Evolutionary conservation across 2,113 vertebrate species (phyloP).

Genomic region (Cyprinodon brontotheroides): DNA sequence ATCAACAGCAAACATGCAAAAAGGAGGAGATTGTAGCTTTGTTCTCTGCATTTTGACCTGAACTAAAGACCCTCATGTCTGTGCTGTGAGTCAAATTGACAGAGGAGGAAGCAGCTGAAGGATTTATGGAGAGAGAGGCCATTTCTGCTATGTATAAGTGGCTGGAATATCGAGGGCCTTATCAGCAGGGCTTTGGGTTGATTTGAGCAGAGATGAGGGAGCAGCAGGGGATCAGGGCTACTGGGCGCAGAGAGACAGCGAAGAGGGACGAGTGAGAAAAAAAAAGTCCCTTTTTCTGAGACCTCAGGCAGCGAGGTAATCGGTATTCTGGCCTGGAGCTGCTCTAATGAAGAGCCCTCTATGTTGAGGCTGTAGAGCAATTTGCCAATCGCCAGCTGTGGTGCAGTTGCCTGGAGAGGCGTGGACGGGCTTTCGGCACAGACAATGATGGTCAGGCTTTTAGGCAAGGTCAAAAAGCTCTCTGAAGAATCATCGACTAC

Average conservation of each 20-base stretch:
- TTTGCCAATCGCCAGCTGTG: conserved; percentile 53
- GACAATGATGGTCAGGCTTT: conserved; percentile 8
- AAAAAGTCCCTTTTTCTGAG: conserved; percentile 44
- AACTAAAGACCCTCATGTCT: conserved; percentile 9
- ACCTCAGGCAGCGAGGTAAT: conserved; percentile 56
- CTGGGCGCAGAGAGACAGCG: conserved; percentile 32
- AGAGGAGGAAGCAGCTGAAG: conserved; percentile 13
- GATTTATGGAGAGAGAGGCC: conserved; percentile 21
- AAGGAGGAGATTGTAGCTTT: conserved; percentile 17
- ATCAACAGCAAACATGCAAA: conserved; percentile 9
- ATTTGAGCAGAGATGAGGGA: conserved; percentile 61
- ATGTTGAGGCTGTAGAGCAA: conserved; percentile 39
- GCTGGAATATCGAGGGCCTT: conserved; percentile 33
- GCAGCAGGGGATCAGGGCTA: conserved; percentile 54
- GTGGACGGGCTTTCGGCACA: conserved; percentile 35
- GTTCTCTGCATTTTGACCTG: conserved; percentile 6
- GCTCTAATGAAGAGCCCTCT: conserved; percentile 63
- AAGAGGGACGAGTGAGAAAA: conserved; percentile 31
- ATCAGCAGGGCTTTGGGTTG: conserved; percentile 43
- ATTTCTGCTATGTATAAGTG: conserved; percentile 32
- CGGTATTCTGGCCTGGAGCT: conserved; percentile 59
- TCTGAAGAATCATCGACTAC: background rate
- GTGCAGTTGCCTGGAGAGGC: conserved; percentile 46
- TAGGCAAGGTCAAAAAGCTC: conserved; percentile 12
- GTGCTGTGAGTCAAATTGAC: conserved; percentile 31